A percentile compares a stretch with the other conserved stretches of the same genome.
Conservation (phyloP, 2,797 vertebrate species). For the Somateria mollissima region DNA sequence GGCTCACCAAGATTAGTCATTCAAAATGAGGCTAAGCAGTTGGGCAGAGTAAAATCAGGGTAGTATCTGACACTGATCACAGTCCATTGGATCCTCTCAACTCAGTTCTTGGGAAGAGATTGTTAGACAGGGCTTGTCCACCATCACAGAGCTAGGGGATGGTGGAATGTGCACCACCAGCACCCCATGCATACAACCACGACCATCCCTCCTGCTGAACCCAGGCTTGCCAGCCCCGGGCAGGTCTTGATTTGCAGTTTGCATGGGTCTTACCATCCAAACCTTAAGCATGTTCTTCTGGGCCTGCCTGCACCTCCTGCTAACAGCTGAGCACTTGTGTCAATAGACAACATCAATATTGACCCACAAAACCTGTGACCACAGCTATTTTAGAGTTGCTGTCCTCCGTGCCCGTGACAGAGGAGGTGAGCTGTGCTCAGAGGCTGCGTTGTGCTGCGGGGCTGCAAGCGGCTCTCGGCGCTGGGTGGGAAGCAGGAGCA, state of each 20-base stretch:
- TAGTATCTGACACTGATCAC: not conserved
- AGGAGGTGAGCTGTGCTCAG: slow-evolving; percentile 21
- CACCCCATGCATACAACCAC: not conserved
- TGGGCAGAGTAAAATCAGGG: not conserved
- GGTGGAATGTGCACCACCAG: not conserved
- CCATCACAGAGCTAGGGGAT: not conserved
- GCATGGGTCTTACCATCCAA: not conserved
- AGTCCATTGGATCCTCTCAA: not conserved
- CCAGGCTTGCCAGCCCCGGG: not conserved
- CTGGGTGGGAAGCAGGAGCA: not conserved
- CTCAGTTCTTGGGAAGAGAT: not conserved
- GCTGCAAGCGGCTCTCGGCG: not conserved
- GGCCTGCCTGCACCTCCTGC: not conserved
- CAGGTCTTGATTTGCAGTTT: not conserved
- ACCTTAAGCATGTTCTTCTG: slow-evolving; percentile 3
- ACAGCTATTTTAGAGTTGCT: slow-evolving; percentile 49
- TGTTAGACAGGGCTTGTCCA: not conserved
- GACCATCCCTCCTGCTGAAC: too few relatives aligned
- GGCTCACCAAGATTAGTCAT: slow-evolving; percentile 28
- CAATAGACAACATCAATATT: slow-evolving; percentile 60
- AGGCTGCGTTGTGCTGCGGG: slow-evolving; percentile 32
- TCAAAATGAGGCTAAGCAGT: not conserved
- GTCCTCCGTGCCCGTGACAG: slow-evolving; percentile 45
- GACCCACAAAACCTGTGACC: slow-evolving; percentile 55
- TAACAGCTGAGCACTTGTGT: slow-evolving; percentile 40